Base-by-base conservation (phyloP, 1,140 invertebrate species). In the Caerostris darwini region DNA sequence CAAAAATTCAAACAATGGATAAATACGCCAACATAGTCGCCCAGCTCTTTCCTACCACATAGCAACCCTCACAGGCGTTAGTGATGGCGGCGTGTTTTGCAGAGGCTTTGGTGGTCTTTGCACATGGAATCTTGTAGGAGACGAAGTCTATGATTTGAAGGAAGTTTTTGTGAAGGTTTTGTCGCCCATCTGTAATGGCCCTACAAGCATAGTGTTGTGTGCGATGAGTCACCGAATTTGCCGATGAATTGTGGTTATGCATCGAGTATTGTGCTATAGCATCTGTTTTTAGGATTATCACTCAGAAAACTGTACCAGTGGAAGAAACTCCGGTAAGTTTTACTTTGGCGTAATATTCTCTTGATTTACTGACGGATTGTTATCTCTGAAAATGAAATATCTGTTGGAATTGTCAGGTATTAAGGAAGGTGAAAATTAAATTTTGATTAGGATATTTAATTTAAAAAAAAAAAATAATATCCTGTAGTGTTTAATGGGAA, bases 51-150 rank as follows among this genome's bases (percentile, higher is more conserved):
- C 56, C 58, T 12, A 56, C 12, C 50, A 56, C 57, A 83, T 5
- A 54, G 81, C 61, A 92, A 92, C 90, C 90, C 81, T 92, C 19
- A 92, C 67, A 87, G 92, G 92, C 92, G 92, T 93, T 93, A 93
- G 92, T 93, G 92, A 93, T 93, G 92, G 92, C 92, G 92, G 92
- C 83, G 82, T 93, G 92, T 87, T 93, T 92, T 87, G 53, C 64
- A 54, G 64, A 93, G 85, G 82, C 53, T 83, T 57, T 83, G 90
- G 71, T 92, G 57, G 19, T 54, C 34, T 92, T 86, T 93, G 82
- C 92, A 93, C 83, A 87, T 93, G 92, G 92, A 90, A 77, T 7
- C 54, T 81, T 54, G 67, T 77, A 77, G 69, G 89, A 93, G 92
- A 93, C 92, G 54, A 50, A 93, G 90, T 87, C 83, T 93, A 64